Evolutionary conservation across 2,888 invertebrate genomes (phyloP), one percentile per base, ranked within the genome.

Genomic region (Orchesella flavescens): DNA sequence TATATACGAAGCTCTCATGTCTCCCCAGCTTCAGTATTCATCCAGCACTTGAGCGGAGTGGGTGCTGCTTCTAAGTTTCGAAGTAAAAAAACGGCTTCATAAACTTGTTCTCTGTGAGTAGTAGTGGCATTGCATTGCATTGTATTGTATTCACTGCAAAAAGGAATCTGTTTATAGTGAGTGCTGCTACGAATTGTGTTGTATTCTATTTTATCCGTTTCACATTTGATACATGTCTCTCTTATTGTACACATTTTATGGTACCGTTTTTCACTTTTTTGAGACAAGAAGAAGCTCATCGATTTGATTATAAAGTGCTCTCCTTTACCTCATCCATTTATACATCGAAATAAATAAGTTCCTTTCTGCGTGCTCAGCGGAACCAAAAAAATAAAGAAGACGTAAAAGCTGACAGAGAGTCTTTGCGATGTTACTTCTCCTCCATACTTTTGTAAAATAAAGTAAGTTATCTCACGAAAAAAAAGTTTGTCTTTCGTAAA

Each of bases 21-120:
- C 82, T 76, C 82, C 82, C 82, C 82, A 82, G 46, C 75, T 44
- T 82, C 82, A 82, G 82, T 82, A 82, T 76, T 76, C 76, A 24
- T 65, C 71, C 53, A 76, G 82, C 75, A 63, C 71, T 81, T 81
- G 81, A 23, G 53, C 13, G 15, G 23, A 21, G 23, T 71, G 55
- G 49, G 34, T 53, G 19, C n/a, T 72, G n/a, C 15, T 46, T 19
- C 4, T 49, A 12, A 9, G 49, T 21, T 23, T 69, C 13, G 17
- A 2, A 44, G n/a, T 44, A 63, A 24, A 23, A 7, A 15, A 63
- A 21, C 15, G 66, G n/a, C 17, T 65, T 19, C 7, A 69, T 12
- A 24, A n/a, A 24, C 17, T 65, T 34, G 24, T 34, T 24, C 24
- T 24, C 24, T 59, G 59, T 65, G 59, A 34, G 34, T 7, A n/a